phyloP scores from a whole-genome alignment of 2,797 vertebrate genomes.

The Saguinus oedipus region DNA sequence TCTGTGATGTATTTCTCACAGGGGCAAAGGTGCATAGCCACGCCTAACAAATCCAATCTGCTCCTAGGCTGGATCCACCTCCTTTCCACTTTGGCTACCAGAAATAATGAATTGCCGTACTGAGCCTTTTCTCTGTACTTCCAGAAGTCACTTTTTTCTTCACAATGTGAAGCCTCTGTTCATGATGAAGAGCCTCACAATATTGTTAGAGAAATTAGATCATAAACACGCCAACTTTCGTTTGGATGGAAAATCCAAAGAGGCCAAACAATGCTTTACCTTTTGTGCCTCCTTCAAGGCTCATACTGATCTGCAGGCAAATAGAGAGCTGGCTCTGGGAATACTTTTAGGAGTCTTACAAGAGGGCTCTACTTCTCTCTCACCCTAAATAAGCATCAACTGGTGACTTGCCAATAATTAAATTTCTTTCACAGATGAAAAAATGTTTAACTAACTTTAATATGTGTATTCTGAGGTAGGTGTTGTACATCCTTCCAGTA shows the following conservation, averaged over 20 bases:
- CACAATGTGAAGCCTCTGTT: not conserved
- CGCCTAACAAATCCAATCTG: not conserved
- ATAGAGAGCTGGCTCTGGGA: not conserved
- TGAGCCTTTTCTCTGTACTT: not conserved
- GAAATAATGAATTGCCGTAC: conserved; percentile 4
- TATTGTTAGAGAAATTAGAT: not conserved
- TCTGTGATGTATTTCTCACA: not conserved
- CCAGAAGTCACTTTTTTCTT: conserved; percentile 4
- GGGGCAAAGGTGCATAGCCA: not conserved
- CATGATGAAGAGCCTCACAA: not conserved
- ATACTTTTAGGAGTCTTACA: not conserved
- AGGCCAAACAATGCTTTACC: not conserved
- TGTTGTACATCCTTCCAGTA: not conserved
- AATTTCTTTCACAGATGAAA: not conserved
- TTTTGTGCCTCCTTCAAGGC: not conserved
- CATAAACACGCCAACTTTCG: not conserved
- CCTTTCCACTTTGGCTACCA: not conserved
- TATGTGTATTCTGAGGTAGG: not conserved
- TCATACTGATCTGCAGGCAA: not conserved
- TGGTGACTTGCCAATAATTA: not conserved
- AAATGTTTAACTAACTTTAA: not conserved
- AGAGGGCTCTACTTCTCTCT: not conserved
- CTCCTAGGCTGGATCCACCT: not conserved
- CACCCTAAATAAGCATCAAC: not conserved
- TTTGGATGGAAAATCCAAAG: not conserved